Percentiles rank a stretch among this genome's conserved stretches.
Evolutionary conservation across 2,888 invertebrate species (phyloP).

Genomic region (Apocheima hispidaria): DNA sequence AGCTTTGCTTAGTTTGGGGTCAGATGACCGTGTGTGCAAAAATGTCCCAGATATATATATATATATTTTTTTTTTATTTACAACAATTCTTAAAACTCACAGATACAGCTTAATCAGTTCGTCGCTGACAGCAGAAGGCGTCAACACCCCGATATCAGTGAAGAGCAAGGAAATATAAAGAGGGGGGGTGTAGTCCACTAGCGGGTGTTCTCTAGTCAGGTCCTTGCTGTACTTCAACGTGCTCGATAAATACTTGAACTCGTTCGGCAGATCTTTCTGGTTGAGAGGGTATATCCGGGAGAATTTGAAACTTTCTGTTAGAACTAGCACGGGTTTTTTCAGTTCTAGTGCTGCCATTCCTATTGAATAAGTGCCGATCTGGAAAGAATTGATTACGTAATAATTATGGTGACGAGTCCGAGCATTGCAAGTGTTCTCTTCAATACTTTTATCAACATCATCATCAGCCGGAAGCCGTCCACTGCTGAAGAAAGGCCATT

Average conservation of each 20-base stretch:
- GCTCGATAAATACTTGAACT: conserved; percentile 90
- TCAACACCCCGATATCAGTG: conserved; percentile 97
- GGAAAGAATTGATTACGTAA: conserved; percentile 47
- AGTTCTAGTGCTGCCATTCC: conserved; percentile 94
- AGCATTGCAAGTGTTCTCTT: too few species aligned
- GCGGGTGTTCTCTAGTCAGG: conserved; percentile 90
- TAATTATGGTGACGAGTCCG: not conserved
- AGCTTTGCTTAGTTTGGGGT: too few species aligned
- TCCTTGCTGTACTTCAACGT: conserved; percentile 70
- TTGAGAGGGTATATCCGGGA: conserved; percentile 96
- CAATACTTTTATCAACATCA: too few species aligned
- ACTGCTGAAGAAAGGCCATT: too few species aligned
- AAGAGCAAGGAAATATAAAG: conserved; percentile 96
- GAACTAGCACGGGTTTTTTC: conserved; percentile 97
- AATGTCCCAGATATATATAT: not conserved
- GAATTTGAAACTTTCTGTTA: conserved; percentile 99
- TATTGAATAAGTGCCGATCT: conserved; percentile 95
- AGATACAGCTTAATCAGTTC: conserved; percentile 98
- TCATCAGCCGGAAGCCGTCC: too few species aligned
- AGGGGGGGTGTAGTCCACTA: conserved; percentile 99
- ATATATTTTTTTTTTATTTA: conserved; percentile 42
- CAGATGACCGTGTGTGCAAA: too few species aligned
- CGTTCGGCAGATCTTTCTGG: conserved; percentile 95
- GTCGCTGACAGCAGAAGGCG: conserved; percentile 98
- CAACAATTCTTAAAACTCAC: conserved; percentile 73